Conservation (phyloP, 92 coral and sea anemone species). For the Porites evermanni region DNA sequence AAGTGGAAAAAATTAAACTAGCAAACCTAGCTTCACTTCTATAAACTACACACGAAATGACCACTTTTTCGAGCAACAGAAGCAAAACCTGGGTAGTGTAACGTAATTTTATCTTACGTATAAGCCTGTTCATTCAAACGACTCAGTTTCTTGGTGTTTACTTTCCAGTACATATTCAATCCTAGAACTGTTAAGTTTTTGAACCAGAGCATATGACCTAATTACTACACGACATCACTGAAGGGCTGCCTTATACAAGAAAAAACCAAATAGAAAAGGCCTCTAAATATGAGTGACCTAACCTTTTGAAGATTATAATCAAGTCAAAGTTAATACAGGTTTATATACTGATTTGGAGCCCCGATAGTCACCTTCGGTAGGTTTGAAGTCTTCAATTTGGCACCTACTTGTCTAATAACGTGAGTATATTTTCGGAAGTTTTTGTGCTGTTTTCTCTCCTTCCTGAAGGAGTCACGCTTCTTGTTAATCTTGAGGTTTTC, state of each 20-base stretch:
- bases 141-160: background rate
- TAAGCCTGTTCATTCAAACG: background rate
- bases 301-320: constrained; percentile 19
- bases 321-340: constrained; percentile 12
- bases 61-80: background rate
- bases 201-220: too few species aligned
- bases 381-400: constrained; percentile 11
- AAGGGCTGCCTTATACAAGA: background rate
- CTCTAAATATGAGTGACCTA: background rate
- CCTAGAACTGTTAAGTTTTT: too few species aligned
- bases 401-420: constrained; percentile 2
- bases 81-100: background rate
- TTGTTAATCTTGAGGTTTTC: background rate
- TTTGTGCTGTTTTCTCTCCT: background rate
- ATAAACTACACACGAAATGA: background rate
- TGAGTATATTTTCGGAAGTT: background rate
- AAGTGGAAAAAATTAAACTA: too few species aligned
- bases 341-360: constrained; percentile 10
- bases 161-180: too few species aligned
- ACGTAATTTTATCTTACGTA: background rate
- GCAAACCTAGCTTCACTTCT: too few species aligned
- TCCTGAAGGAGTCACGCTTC: background rate
- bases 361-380: constrained; percentile 13
- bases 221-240: background rate
- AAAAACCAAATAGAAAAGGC: background rate